phyloP scores from a whole-genome alignment of 92 coral and sea anemone species.

The Umimayanthus kanabou region DNA sequence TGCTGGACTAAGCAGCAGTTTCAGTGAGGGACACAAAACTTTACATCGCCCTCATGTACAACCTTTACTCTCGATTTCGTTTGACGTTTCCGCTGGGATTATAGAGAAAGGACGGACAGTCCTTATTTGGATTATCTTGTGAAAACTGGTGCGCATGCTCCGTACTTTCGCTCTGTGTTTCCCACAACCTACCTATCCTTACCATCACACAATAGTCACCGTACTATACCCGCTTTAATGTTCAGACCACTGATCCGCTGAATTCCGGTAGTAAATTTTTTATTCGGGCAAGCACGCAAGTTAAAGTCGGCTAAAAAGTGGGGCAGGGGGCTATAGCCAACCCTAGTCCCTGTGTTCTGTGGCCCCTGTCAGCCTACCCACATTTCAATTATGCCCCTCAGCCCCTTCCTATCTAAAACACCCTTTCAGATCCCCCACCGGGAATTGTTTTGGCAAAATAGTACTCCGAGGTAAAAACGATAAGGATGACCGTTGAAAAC shows the following conservation, averaged over 20 bases:
- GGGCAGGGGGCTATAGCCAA: no score
- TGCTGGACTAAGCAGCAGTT: neutral
- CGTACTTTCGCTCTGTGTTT: constrained; percentile 67
- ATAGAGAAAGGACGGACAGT: constrained; percentile 63
- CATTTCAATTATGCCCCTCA: no score
- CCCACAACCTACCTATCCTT: constrained; percentile 87
- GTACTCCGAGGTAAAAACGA: no score
- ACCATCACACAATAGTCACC: constrained; percentile 82
- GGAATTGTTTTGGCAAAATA: no score
- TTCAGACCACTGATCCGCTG: constrained; percentile 66
- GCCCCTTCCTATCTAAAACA: no score
- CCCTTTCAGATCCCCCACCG: no score
- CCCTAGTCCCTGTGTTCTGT: no score
- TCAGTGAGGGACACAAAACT: neutral
- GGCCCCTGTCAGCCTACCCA: no score
- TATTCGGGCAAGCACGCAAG: no score
- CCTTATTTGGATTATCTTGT: constrained; percentile 78
- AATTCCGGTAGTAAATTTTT: no score
- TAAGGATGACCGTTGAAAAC: no score
- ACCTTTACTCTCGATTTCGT: constrained; percentile 72
- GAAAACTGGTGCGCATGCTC: constrained; percentile 74
- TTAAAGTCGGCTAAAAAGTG: no score
- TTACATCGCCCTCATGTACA: constrained; percentile 15
- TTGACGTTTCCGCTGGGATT: constrained; percentile 95
- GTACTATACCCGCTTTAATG: constrained; percentile 79